phyloP scores from a whole-genome alignment of 2,113 vertebrate species.

The Cepphus grylle region DNA sequence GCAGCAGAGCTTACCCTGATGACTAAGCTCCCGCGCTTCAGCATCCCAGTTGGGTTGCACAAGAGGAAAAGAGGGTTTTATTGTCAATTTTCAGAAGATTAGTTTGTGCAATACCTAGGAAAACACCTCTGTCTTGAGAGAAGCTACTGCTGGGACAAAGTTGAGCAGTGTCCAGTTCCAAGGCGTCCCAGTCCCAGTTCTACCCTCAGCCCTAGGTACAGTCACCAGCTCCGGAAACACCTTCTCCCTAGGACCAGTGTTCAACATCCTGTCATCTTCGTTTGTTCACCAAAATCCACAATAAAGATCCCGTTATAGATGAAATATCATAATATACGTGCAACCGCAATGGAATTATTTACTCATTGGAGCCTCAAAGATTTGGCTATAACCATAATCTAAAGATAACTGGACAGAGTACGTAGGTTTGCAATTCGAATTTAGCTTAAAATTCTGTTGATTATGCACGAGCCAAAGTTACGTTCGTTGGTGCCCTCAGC shows the following conservation, averaged over 20 bases:
- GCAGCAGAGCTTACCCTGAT: not conserved
- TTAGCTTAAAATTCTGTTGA: not conserved
- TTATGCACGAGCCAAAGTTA: not conserved
- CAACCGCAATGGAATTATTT: not conserved
- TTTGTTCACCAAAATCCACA: not conserved
- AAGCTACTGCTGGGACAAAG: not conserved
- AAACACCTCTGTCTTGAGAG: not conserved
- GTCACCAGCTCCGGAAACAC: not conserved
- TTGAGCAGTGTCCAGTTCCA: fast-evolving
- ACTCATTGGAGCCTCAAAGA: not conserved
- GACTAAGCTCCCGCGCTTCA: not conserved
- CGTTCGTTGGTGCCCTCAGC: not conserved
- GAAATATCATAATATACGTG: fast-evolving
- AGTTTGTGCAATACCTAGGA: not conserved
- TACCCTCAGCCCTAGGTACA: not conserved
- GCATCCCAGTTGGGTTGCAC: fast-evolving
- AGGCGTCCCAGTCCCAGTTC: not conserved
- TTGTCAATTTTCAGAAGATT: not conserved
- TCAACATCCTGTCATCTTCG: not conserved
- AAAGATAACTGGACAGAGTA: not conserved
- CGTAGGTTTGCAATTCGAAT: not conserved
- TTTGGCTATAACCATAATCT: not conserved
- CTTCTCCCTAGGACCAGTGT: fast-evolving
- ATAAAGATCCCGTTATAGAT: not conserved
- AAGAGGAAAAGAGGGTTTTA: fast-evolving